Conservation (phyloP, 2,113 vertebrate genomes). For the Pituophis catenifer region DNA sequence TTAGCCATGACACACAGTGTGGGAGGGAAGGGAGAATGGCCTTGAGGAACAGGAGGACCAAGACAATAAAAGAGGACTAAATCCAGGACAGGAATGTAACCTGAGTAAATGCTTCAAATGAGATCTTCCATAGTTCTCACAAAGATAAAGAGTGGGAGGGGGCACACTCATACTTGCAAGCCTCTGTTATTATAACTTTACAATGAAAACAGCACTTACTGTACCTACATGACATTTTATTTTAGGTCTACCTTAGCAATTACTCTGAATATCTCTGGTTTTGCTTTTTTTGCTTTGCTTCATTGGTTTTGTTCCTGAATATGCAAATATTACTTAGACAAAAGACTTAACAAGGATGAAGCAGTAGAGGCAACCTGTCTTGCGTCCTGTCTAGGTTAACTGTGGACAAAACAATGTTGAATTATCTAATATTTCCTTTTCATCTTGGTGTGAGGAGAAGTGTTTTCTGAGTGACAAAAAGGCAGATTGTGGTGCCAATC, state of each 20-base stretch:
- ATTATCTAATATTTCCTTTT: neutral
- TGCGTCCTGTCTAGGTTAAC: neutral
- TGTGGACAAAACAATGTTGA: neutral
- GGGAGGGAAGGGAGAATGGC: neutral
- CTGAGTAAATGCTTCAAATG: neutral
- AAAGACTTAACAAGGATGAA: neutral
- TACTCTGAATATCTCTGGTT: neutral
- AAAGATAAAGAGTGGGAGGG: neutral
- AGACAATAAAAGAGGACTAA: neutral
- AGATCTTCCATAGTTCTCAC: neutral
- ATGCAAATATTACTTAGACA: neutral
- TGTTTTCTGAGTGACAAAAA: neutral
- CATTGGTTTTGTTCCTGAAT: neutral
- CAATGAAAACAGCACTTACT: neutral
- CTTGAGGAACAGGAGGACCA: neutral
- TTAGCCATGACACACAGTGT: too few species aligned
- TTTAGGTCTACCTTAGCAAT: neutral
- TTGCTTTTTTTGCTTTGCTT: neutral
- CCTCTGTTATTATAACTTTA: neutral
- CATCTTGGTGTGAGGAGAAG: neutral
- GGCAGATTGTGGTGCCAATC: neutral
- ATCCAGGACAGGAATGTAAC: neutral
- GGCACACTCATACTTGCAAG: neutral
- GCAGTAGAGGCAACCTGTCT: neutral
- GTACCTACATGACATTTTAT: neutral